These are phyloP conservation scores for Procambarus virginalis DNA, from an alignment of 1,140 invertebrate genomes.

Conservation along the genomic window DNA sequence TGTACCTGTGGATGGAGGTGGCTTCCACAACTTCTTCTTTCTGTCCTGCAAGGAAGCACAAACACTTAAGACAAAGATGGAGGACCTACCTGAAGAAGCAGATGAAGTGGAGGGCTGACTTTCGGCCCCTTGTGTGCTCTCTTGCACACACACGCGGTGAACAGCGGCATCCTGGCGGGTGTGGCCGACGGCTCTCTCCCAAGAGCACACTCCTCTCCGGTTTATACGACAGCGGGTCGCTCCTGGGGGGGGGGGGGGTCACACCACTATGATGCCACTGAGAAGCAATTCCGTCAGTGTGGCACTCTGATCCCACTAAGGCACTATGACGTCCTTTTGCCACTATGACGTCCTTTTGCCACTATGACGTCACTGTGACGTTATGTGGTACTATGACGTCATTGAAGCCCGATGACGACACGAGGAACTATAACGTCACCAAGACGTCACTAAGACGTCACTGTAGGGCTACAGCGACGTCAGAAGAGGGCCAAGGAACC, in stretches of 20 bases:
- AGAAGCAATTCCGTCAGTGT: not conserved
- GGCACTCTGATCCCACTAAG: no score
- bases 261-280: not conserved
- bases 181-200: not conserved
- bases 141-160: constrained; percentile 66
- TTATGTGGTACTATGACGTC: no score
- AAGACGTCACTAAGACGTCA: not conserved
- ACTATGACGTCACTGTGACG: no score
- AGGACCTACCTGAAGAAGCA: constrained; percentile 62
- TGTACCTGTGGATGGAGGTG: no score
- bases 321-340: not conserved
- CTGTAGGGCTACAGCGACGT: not conserved
- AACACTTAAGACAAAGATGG: not conserved
- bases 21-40: no score
- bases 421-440: no score
- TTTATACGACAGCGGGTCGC: no score
- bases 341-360: not conserved
- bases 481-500: not conserved
- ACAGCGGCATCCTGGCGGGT: constrained; percentile 61
- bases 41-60: no score
- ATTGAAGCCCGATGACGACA: no score
- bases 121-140: constrained; percentile 52
- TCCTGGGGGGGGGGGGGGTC: no score
- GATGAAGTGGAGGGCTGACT: constrained; percentile 66
- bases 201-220: not conserved